Evolutionary conservation across 2,888 invertebrate species (phyloP).

Genomic region (Drosophila kanekoi): DNA sequence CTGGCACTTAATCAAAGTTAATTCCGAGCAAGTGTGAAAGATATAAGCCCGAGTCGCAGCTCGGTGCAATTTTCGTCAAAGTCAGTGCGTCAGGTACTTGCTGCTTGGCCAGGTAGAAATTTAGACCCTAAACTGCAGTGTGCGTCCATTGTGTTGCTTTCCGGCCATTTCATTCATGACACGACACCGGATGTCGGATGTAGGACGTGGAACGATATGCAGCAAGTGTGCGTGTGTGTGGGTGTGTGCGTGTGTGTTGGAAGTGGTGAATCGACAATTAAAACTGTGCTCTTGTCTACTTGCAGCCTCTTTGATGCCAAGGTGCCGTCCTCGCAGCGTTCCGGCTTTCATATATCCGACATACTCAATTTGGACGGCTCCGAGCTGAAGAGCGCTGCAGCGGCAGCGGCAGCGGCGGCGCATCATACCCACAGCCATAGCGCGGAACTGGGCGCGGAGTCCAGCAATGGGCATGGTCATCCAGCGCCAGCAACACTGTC

Average conservation of each 20-base stretch:
- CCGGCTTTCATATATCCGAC: conserved; percentile 96
- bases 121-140: background rate
- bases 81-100: conserved; percentile 58
- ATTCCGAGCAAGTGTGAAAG: conserved; percentile 60
- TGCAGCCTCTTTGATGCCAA: conserved; percentile 90
- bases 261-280: conserved; percentile 21
- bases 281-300: conserved; percentile 63
- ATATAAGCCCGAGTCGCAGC: conserved; percentile 3
- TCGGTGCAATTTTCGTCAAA: conserved; percentile 41
- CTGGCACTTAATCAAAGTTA: conserved; percentile 78
- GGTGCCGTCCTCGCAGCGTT: conserved; percentile 88
- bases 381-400: conserved; percentile 82
- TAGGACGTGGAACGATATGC: background rate
- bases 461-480: conserved; percentile 53
- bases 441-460: conserved; percentile 49
- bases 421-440: conserved; percentile 58
- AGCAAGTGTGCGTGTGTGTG: conserved; percentile 2
- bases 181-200: conserved; percentile 66
- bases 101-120: conserved; percentile 13
- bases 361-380: conserved; percentile 94
- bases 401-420: conserved; percentile 67
- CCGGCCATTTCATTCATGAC: conserved; percentile 73
- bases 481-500: conserved; percentile 58
- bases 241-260: background rate
- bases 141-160: conserved; percentile 51